Percentiles rank a stretch among this genome's conserved stretches.
Conservation (phyloP, 2,888 invertebrate genomes). For the Boloria euphrosyne region DNA sequence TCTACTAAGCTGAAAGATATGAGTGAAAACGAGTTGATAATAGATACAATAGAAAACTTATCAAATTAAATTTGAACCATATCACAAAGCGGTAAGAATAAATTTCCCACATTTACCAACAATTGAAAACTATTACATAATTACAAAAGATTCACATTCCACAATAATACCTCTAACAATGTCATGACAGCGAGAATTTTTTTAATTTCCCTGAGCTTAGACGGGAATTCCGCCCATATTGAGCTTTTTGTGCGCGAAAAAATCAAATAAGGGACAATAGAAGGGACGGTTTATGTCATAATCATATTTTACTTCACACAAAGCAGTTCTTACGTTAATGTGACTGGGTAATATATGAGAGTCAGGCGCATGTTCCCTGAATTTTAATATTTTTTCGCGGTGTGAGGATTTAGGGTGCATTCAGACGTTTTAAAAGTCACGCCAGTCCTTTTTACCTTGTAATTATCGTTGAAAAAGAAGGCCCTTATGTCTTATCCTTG, state of each 20-base stretch:
- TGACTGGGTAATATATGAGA: conserved; percentile 73
- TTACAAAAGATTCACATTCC: conserved; percentile 31
- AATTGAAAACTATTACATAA: conserved; percentile 28
- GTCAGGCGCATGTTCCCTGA: conserved; percentile 60
- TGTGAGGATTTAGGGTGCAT: conserved; percentile 37
- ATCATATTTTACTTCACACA: conserved; percentile 78
- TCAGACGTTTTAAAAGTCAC: conserved; percentile 39
- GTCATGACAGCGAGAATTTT: conserved; percentile 44
- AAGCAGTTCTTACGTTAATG: conserved; percentile 77
- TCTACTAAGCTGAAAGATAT: too few species aligned
- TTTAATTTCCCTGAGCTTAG: conserved; percentile 56
- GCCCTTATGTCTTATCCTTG: conserved; percentile 20
- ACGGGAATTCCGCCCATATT: conserved; percentile 59
- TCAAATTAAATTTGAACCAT: too few species aligned
- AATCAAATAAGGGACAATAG: conserved; percentile 77
- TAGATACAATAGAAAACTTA: too few species aligned
- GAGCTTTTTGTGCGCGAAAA: conserved; percentile 55
- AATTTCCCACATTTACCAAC: neutral
- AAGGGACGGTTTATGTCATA: conserved; percentile 69
- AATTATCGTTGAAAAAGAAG: conserved; percentile 34
- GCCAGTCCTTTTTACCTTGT: conserved; percentile 33
- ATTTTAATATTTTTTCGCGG: conserved; percentile 45
- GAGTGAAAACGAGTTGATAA: too few species aligned
- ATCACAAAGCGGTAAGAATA: neutral
- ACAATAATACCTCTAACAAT: conserved; percentile 25